Evolutionary conservation across 2,888 invertebrate genomes (phyloP), one percentile per base, ranked within the genome.

Genomic region (Mythimna vitellina): DNA sequence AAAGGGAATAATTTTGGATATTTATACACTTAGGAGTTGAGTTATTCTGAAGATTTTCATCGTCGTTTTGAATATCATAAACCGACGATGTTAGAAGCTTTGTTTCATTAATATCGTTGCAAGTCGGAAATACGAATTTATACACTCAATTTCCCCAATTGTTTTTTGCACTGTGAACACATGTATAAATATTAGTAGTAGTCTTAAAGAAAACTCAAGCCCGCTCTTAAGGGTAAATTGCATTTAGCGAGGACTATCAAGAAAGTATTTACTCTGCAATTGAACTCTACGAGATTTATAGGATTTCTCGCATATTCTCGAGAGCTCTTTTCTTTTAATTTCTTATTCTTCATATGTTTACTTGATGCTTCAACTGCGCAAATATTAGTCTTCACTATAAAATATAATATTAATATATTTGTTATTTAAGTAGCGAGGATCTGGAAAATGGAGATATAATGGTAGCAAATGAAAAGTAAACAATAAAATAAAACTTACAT

Each of bases 1-100:
- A 95, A 95, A 96, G 91, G 92, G 93, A 94, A 95, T 93, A 93
- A 94, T 93, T 94, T 93, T 88, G 87, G 91, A 93, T 94, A 93
- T 95, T 94, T 94, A 94, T 94, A 92, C 90, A 92, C 91, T 93
- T 91, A 87, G 87, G 81, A 88, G 87, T 84, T 84, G 85, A 89
- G 89, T 90, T 91, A 89, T 91, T 91, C 86, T 82, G 80, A 82
- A 82, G 83, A 85, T 87, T 86, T 87, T 83, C 78, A 84, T 79
- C 82, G 76, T 88, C 82, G 78, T 82, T 81, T 84, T 70, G 73
- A 78, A 80, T 78, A 78, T 70, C 51, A 60, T 72, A 76, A 73
- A 51, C 72, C 53, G 60, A 70, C 22, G 72, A 14, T 70, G 53
- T 65, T 70, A 61, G 62, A 76, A 65, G 32, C n/a, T 56, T 65